Percentiles rank a stretch among this genome's conserved stretches.
phyloP scores from a whole-genome alignment of 2,113 vertebrate genomes.

The Nipponia nippon region DNA sequence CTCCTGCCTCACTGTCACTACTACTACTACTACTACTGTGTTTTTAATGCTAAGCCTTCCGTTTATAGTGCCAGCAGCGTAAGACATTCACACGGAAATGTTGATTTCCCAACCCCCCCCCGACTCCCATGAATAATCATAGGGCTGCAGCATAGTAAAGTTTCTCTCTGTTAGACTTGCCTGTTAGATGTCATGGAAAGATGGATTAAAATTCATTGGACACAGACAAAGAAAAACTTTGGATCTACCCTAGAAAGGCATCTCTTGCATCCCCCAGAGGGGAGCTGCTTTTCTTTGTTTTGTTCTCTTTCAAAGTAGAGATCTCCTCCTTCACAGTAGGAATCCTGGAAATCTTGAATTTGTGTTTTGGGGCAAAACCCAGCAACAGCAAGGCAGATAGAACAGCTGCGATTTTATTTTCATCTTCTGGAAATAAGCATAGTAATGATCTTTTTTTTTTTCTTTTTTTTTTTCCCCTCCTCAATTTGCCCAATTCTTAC shows the following conservation, averaged over 20 bases:
- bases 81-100: neutral
- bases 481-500: neutral
- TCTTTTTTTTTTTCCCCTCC: neutral
- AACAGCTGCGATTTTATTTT: slow-evolving; percentile 1
- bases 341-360: neutral
- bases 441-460: neutral
- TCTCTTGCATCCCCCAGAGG: neutral
- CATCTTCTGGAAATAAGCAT: neutral
- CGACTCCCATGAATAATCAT: slow-evolving; percentile 25
- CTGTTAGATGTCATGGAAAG: slow-evolving; percentile 5
- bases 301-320: neutral
- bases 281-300: neutral
- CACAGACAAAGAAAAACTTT: neutral
- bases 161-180: neutral
- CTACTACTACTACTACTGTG: neutral
- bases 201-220: slow-evolving; percentile 10
- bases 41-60: slow-evolving; percentile 5
- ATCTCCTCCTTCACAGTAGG: neutral
- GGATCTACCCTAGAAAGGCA: neutral
- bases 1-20: neutral
- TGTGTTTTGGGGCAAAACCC: neutral
- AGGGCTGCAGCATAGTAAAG: neutral
- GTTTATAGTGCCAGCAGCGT: neutral
- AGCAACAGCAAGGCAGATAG: neutral
- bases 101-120: no score